A percentile compares a stretch with the other conserved stretches of the same genome.
Conservation (phyloP, 1,140 invertebrate genomes). For the Pseudobourletiella spinata region DNA sequence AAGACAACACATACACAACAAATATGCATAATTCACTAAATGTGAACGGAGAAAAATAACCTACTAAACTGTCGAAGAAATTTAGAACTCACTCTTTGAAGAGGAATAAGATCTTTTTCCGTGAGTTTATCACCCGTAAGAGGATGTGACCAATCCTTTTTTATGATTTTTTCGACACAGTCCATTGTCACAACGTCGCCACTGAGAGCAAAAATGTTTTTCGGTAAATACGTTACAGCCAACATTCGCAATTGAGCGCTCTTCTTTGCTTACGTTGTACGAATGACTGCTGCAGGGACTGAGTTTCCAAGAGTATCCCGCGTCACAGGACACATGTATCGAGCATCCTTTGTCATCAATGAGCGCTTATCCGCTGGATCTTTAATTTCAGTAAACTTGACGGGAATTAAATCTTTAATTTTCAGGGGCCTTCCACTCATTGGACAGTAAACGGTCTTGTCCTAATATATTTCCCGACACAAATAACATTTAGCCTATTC, state of each 20-base stretch:
- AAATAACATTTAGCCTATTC: conserved; percentile 14
- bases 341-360: conserved; percentile 68
- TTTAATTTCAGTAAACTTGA: conserved; percentile 87
- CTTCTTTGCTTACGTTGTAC: conserved; percentile 62
- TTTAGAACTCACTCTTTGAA: conserved; percentile 63
- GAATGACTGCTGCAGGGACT: conserved; percentile 82
- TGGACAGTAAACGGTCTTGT: conserved; percentile 85
- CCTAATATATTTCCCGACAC: too few species aligned
- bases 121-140: conserved; percentile 76
- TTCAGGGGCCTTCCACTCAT: conserved; percentile 81
- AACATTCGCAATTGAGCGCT: too few species aligned
- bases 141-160: conserved; percentile 95
- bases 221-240: too few species aligned
- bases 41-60: not conserved
- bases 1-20: conserved; percentile 18
- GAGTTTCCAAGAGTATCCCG: conserved; percentile 93
- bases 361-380: conserved; percentile 69
- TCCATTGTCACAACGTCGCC: conserved; percentile 95
- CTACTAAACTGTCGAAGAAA: not conserved
- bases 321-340: conserved; percentile 96
- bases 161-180: conserved; percentile 92
- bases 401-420: conserved; percentile 83
- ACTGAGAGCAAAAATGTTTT: too few species aligned
- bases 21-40: not conserved
- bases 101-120: conserved; percentile 83